These are phyloP conservation scores for Lagopus muta DNA, from an alignment of 2,113 vertebrate species.

Conservation along the genomic window DNA sequence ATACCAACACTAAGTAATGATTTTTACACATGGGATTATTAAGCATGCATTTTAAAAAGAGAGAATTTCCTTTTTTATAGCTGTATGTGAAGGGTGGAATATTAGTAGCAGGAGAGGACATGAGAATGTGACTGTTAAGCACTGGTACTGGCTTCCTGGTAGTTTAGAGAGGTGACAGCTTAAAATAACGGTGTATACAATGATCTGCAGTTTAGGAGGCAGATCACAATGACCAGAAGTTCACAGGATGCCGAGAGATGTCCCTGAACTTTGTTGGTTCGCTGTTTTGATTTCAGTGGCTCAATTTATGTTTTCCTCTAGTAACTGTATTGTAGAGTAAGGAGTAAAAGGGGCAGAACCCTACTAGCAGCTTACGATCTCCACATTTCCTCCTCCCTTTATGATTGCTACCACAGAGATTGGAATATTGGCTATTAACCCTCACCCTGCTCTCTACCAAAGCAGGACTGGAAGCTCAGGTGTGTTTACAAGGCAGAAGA, in stretches of 20 bases:
- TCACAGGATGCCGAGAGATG: not conserved
- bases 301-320: slow-evolving; percentile 9
- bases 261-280: not conserved
- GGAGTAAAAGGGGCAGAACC: not conserved
- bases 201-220: not conserved
- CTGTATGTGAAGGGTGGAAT: not conserved
- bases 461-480: not conserved
- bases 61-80: not conserved
- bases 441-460: not conserved
- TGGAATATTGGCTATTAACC: not conserved
- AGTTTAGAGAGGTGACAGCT: not conserved
- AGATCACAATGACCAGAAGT: not conserved
- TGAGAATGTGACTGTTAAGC: not conserved
- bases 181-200: not conserved
- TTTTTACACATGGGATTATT: not conserved
- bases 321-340: not conserved
- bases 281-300: not conserved
- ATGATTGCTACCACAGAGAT: not conserved
- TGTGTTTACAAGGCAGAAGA: not conserved
- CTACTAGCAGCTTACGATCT: not conserved
- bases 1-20: not conserved
- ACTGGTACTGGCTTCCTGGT: not conserved
- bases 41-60: not conserved
- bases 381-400: not conserved
- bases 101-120: not conserved